These are phyloP conservation scores for Myopa testacea DNA, from an alignment of 2,888 invertebrate genomes.

Conservation along the genomic window DNA sequence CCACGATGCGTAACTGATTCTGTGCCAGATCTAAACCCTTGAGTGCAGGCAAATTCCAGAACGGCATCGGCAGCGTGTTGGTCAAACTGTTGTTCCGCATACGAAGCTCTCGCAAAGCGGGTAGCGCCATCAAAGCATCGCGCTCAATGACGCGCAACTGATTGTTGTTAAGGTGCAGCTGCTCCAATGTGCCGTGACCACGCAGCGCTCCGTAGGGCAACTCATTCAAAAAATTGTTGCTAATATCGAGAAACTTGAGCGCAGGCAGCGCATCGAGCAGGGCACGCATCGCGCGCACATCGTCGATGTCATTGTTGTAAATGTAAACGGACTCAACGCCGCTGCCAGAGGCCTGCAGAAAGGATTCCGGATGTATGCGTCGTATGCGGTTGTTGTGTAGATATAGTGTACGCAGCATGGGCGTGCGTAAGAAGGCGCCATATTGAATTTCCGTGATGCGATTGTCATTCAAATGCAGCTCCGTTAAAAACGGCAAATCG, in stretches of 20 bases:
- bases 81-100: constrained; percentile 85
- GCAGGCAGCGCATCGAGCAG: constrained; percentile 82
- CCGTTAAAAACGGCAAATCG: constrained; percentile 78
- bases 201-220: constrained; percentile 83
- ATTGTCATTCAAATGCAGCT: constrained; percentile 78
- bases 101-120: constrained; percentile 83
- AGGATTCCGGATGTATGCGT: constrained; percentile 84
- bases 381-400: constrained; percentile 82
- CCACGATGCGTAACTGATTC: constrained; percentile 79
- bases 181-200: constrained; percentile 84
- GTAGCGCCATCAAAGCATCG: constrained; percentile 86
- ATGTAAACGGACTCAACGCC: constrained; percentile 83
- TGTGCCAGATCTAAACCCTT: constrained; percentile 86
- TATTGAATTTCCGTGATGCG: constrained; percentile 80
- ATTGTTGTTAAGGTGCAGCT: constrained; percentile 85
- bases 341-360: constrained; percentile 79
- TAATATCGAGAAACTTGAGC: constrained; percentile 82
- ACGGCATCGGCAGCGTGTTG: constrained; percentile 79
- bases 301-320: constrained; percentile 80
- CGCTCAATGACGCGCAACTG: constrained; percentile 79
- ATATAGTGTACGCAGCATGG: constrained; percentile 78
- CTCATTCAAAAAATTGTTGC: constrained; percentile 80
- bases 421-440: constrained; percentile 84
- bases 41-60: constrained; percentile 86
- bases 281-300: constrained; percentile 80